phyloP scores from a whole-genome alignment of 2,797 vertebrate species.

The Pelodytes ibericus region DNA sequence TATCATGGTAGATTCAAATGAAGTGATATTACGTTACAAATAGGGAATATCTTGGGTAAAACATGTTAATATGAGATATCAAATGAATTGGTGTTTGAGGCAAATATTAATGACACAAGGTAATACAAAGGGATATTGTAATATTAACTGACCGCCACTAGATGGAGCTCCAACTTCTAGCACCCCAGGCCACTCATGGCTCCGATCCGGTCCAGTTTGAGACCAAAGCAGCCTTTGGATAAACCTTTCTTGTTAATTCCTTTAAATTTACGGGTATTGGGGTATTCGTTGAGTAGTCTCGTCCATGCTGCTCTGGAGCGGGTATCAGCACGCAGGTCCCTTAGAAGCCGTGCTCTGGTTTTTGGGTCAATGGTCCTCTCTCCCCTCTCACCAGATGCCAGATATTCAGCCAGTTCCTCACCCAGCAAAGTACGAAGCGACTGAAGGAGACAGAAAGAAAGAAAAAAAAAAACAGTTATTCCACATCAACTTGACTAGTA shows the following conservation, averaged over 20 bases:
- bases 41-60: too few relatives aligned
- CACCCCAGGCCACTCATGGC: constrained; percentile 94
- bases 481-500: too few relatives aligned
- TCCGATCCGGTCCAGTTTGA: constrained; percentile 96
- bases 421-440: constrained; percentile 78
- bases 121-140: not conserved
- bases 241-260: constrained; percentile 82
- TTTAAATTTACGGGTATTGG: constrained; percentile 77
- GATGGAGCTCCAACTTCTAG: constrained; percentile 75
- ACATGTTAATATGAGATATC: not conserved
- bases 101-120: too few relatives aligned
- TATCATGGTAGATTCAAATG: too few relatives aligned
- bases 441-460: constrained; percentile 60
- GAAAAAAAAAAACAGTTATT: not conserved
- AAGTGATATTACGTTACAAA: too few relatives aligned
- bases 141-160: constrained; percentile 75
- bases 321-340: constrained; percentile 81
- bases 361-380: constrained; percentile 64
- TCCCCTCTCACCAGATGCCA: constrained; percentile 74
- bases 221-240: constrained; percentile 91
- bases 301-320: constrained; percentile 82
- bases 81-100: not conserved
- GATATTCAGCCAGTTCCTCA: constrained; percentile 78
- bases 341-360: constrained; percentile 75
- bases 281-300: constrained; percentile 81